Evolutionary conservation across 1,140 invertebrate species (phyloP), one percentile per base, ranked within the genome.

Genomic region (Drosophila aff.): DNA sequence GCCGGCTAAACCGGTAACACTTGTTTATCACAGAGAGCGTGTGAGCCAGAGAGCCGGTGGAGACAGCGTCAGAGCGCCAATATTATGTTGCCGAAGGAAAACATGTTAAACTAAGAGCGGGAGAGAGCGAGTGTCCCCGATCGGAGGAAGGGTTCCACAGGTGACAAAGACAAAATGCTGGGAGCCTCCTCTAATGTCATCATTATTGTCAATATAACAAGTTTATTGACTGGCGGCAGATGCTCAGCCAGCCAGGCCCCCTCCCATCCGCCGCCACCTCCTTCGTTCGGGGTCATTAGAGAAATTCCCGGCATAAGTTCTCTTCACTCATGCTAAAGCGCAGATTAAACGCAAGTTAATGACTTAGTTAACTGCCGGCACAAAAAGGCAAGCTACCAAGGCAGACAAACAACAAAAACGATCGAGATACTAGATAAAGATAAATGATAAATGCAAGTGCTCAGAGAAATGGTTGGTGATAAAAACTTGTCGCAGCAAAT

Each of bases 141-240:
- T 76, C 64, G 47, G 33, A 38, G 38, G 66, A 66, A 71, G 75
- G 68, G 68, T 61, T 73, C 61, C 47, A 69, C 84, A 89, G 83
- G 66, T 87, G 83, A 89, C 84, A 84, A 81, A 80, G 78, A 85
- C 82, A 76, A 90, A 77, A 76, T 44, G 36, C 53, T 41, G n/a
- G 53, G 53, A 67, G 85, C 63, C 68, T 63, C 64, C 77, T 87
- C 84, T 83, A 87, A 87, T 89, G 84, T 87, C 84, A 87, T 87
- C 81, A 87, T 87, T 87, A 87, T 87, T 85, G 85, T 85, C 85
- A 90, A 87, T 89, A 89, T 89, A 89, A 89, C 85, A 90, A 89
- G 85, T 89, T 89, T 90, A 90, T 90, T 89, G 85, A 77, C 78
- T 78, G 73, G 43, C 38, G 21, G 62, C 46, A 67, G 62, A 43